Base-by-base conservation (phyloP, 2,797 vertebrate genomes). In the Steatocranus sp. region DNA sequence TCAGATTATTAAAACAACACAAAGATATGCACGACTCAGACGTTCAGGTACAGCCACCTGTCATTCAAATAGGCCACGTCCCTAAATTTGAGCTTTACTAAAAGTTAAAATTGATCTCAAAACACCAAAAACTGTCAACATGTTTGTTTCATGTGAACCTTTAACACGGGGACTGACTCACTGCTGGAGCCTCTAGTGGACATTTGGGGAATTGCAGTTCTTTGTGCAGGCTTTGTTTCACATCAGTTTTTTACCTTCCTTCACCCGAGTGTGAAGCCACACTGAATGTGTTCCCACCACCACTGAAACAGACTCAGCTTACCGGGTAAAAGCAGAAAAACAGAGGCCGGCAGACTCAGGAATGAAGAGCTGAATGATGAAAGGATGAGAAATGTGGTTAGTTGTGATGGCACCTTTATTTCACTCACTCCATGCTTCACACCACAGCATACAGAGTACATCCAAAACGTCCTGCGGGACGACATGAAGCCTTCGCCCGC, bases 1-100 rank as follows among this genome's bases (percentile, higher is more conserved):
- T 63, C 34, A 38, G 61, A 23, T 23, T 66, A 66, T 66, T 66
- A 66, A 66, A 66, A 38, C 58, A 38, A 18, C 54, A 58, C 27
- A 38, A 36, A 38, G 58, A 54, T 7, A 9, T 15, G 5, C 53
- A 17, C 4, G 12, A 58, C 5, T 18, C 54, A 1, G 17, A 32
- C 1, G 3, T 34, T 58, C 54, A 58, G 9, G 11, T 58, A 58
- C 54, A 58, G 27, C 17, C 54, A 11, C 27, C 0, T 58, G 27
- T 32, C 54, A 7, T 58, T 32, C 2, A 58, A 58, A 58, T 3
- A 61, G 30, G 56, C 56, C 56, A 61, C 56, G 1, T 27, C 56
- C 30, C 0, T n/a, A 3, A 1, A 2, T 58, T 58, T 58, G 54
- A 58, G 54, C 54, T n/a, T 34, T n/a, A 58, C 54, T 61, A 34